Percentiles rank a stretch among this genome's conserved stretches.
Conservation (phyloP, 2,113 vertebrate genomes). For the Lophura nycthemera region DNA sequence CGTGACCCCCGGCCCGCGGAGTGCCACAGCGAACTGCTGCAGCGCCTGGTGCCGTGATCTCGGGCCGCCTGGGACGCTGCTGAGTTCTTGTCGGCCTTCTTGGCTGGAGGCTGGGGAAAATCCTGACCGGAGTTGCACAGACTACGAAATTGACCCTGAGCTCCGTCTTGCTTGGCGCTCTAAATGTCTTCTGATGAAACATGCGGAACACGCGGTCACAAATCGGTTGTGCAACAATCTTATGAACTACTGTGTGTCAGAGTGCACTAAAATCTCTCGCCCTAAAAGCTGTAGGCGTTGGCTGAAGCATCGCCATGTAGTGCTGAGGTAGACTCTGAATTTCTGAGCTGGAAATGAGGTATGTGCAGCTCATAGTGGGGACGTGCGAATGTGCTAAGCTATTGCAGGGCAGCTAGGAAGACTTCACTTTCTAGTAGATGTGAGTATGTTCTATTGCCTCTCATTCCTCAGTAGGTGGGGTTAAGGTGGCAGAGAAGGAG, state of each 20-base stretch:
- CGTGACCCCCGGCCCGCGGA: too few relatives aligned
- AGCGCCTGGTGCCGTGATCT: not conserved
- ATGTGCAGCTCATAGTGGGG: not conserved
- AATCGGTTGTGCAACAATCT: not conserved
- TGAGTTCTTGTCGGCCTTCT: not conserved
- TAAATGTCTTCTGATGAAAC: not conserved
- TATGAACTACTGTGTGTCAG: fast-evolving
- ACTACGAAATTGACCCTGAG: not conserved
- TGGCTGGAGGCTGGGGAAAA: not conserved
- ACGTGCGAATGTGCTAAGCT: not conserved
- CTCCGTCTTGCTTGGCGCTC: not conserved
- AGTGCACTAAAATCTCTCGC: fast-evolving
- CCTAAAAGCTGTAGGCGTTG: not conserved
- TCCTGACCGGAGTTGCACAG: not conserved
- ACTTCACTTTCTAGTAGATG: not conserved
- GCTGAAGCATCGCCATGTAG: not conserved
- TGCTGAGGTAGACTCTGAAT: not conserved
- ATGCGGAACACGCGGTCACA: not conserved
- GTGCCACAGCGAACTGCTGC: too few relatives aligned
- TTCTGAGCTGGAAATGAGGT: not conserved
- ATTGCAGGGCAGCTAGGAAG: not conserved
- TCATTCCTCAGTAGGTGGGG: not conserved
- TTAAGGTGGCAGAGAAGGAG: not conserved
- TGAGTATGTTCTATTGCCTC: not conserved
- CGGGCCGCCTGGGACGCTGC: not conserved